Percentiles rank a stretch among this genome's conserved stretches.
phyloP scores from a whole-genome alignment of 2,113 vertebrate genomes.

The Oryzias celebensis region DNA sequence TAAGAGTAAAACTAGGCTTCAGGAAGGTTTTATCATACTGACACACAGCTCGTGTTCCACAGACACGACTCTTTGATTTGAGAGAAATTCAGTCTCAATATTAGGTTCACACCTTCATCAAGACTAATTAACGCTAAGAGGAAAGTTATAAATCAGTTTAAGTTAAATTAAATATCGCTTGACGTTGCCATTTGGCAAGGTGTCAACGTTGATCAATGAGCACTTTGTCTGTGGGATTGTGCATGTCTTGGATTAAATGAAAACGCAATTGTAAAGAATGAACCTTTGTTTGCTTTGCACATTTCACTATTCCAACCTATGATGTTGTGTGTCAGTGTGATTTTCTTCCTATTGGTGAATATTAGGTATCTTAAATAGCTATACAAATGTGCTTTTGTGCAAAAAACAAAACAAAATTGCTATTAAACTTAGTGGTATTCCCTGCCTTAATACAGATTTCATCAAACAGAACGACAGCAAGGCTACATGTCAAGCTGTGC shows the following conservation, averaged over 20 bases:
- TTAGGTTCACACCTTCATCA: not conserved
- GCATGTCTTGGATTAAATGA: conserved; percentile 6
- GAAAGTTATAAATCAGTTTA: conserved; percentile 1
- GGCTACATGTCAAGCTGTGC: conserved; percentile 49
- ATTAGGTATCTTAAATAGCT: not conserved
- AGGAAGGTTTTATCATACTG: conserved; percentile 31
- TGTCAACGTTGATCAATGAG: conserved; percentile 1
- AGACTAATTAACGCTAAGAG: not conserved
- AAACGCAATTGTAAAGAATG: conserved; percentile 2
- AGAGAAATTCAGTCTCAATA: not conserved
- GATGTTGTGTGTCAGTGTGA: conserved; percentile 30
- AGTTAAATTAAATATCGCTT: not conserved
- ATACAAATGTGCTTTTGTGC: not conserved
- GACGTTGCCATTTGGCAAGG: not conserved
- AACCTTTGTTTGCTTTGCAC: not conserved
- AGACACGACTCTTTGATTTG: not conserved
- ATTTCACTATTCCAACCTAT: not conserved
- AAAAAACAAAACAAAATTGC: not conserved
- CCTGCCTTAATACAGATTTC: conserved; percentile 35
- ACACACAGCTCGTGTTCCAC: conserved; percentile 7
- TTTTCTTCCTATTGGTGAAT: not conserved
- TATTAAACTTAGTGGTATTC: conserved; percentile 60
- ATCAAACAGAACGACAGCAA: conserved; percentile 31
- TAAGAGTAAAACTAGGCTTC: not conserved
- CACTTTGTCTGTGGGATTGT: conserved; percentile 7